A percentile compares a stretch with the other conserved stretches of the same genome.
Evolutionary conservation across 2,888 invertebrate species (phyloP).

Genomic region (Erebia epiphron): DNA sequence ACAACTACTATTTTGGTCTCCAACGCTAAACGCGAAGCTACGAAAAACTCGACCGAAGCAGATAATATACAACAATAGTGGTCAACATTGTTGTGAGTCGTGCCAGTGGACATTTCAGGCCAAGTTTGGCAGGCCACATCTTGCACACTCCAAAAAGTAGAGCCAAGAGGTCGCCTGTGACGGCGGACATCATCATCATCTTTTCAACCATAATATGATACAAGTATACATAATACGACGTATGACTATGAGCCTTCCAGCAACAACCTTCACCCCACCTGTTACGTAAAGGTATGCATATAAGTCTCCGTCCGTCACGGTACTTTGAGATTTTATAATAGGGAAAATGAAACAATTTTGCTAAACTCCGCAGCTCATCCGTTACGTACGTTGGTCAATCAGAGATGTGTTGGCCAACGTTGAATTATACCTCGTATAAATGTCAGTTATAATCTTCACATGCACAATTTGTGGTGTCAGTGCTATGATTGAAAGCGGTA

Average conservation of each 20-base stretch:
- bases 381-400: conserved; percentile 5
- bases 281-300: not conserved
- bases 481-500: not conserved
- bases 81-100: too few species aligned
- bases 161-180: too few species aligned
- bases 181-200: too few species aligned
- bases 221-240: too few species aligned
- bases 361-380: conserved; percentile 10
- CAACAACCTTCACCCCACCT: not conserved
- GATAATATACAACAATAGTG: too few species aligned
- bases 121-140: too few species aligned
- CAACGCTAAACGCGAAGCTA: too few species aligned
- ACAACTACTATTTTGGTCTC: too few species aligned
- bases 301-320: conserved; percentile 7
- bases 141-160: too few species aligned
- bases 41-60: too few species aligned
- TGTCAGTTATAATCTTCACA: conserved; percentile 1
- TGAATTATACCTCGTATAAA: not conserved
- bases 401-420: conserved; percentile 8
- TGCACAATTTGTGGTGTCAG: not conserved
- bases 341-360: conserved; percentile 11
- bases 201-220: too few species aligned
- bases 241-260: not conserved
- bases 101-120: too few species aligned
- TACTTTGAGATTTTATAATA: conserved; percentile 5